These are phyloP conservation scores for Habrosyne pyritoides DNA, from an alignment of 2,888 invertebrate species.

Conservation along the genomic window DNA sequence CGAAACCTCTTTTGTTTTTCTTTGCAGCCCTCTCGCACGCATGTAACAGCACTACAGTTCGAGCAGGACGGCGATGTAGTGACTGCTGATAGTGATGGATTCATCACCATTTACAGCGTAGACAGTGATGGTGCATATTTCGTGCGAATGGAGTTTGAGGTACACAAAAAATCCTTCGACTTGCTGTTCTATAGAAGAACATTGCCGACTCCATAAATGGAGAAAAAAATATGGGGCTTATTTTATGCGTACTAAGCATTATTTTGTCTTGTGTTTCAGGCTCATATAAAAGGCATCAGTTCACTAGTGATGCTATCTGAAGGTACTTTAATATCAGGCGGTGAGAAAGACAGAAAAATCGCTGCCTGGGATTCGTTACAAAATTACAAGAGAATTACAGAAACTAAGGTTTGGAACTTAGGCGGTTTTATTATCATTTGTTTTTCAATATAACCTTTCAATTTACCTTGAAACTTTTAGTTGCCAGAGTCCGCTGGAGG, in stretches of 20 bases:
- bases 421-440: slow-evolving; percentile 3
- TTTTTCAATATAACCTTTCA: neutral
- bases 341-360: slow-evolving; percentile 94
- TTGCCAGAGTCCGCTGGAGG: slow-evolving; percentile 94
- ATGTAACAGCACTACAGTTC: slow-evolving; percentile 94
- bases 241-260: neutral
- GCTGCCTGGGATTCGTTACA: slow-evolving; percentile 96
- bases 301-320: slow-evolving; percentile 94
- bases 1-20: neutral
- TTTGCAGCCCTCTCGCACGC: slow-evolving; percentile 89
- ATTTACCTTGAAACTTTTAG: slow-evolving; percentile 70
- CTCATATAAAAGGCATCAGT: slow-evolving; percentile 94
- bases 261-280: slow-evolving; percentile 62
- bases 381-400: slow-evolving; percentile 94
- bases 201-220: neutral
- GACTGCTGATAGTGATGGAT: slow-evolving; percentile 95
- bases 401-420: slow-evolving; percentile 87
- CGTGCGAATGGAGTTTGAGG: slow-evolving; percentile 94
- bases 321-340: slow-evolving; percentile 94
- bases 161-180: slow-evolving; percentile 35
- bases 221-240: too few relatives aligned
- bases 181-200: neutral
- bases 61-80: slow-evolving; percentile 96
- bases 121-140: slow-evolving; percentile 95
- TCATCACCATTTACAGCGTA: slow-evolving; percentile 95